Evolutionary conservation across 2,888 invertebrate genomes (phyloP).

Genomic region (Eustalomyia histrio): DNA sequence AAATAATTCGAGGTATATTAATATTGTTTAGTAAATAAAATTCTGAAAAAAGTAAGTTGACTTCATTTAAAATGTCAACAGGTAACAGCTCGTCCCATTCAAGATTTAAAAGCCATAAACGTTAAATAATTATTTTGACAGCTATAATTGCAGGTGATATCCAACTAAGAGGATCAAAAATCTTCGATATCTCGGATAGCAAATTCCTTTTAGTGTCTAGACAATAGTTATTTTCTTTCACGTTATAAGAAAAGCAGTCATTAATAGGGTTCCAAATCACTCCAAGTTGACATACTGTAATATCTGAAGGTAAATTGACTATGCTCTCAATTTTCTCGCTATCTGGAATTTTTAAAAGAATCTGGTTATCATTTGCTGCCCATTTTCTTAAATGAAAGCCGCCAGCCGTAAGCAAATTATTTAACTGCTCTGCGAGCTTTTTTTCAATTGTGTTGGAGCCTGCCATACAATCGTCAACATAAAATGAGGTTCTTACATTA

Average conservation of each 20-base stretch:
- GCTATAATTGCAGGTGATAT: no score
- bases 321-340: constrained; percentile 20
- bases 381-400: constrained; percentile 19
- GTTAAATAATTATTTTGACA: no score
- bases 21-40: constrained; percentile 25
- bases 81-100: constrained; percentile 7
- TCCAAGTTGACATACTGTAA: constrained; percentile 21
- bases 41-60: constrained; percentile 11
- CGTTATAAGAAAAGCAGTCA: constrained; percentile 10
- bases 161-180: no score
- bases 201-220: no score
- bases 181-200: no score
- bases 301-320: constrained; percentile 14
- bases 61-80: neutral
- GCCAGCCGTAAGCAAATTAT: constrained; percentile 18
- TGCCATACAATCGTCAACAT: constrained; percentile 5
- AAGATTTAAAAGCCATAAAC: neutral
- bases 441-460: constrained; percentile 28
- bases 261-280: constrained; percentile 2
- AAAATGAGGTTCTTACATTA: no score
- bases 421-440: constrained; percentile 6
- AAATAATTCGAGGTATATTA: constrained; percentile 10
- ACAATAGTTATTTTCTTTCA: no score
- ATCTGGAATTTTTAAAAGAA: neutral
- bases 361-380: neutral